phyloP scores from a whole-genome alignment of 2,888 invertebrate genomes.

The Sympetrum striolatum region DNA sequence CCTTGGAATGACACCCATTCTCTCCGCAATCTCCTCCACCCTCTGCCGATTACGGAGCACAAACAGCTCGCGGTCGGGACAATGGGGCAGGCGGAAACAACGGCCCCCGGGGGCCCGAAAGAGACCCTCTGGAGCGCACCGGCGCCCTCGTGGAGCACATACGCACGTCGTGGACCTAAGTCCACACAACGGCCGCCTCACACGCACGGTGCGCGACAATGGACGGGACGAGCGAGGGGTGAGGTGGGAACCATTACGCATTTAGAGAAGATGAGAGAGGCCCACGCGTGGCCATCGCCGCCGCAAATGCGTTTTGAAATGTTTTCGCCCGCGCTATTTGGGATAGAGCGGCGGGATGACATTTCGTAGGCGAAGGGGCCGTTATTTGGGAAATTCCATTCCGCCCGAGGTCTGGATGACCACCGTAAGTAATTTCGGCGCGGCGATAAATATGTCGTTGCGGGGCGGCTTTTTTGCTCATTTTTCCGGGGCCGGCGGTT shows the following conservation, averaged over 20 bases:
- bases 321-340: neutral
- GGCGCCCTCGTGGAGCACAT: neutral
- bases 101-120: neutral
- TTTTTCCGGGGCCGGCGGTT: no score
- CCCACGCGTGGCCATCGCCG: neutral
- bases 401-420: neutral
- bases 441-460: neutral
- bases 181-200: neutral
- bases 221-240: neutral
- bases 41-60: constrained; percentile 31
- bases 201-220: neutral
- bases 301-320: constrained; percentile 15
- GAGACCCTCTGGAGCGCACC: neutral
- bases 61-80: constrained; percentile 35
- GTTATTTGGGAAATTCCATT: neutral
- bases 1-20: neutral
- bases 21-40: neutral
- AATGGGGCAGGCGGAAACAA: neutral
- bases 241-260: neutral
- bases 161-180: neutral
- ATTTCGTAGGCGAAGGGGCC: neutral
- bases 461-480: neutral
- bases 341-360: neutral
- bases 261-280: neutral
- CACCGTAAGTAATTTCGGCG: neutral